A percentile compares a stretch with the other conserved stretches of the same genome.
phyloP scores from a whole-genome alignment of 2,113 vertebrate genomes.

The Syngnathus floridae region DNA sequence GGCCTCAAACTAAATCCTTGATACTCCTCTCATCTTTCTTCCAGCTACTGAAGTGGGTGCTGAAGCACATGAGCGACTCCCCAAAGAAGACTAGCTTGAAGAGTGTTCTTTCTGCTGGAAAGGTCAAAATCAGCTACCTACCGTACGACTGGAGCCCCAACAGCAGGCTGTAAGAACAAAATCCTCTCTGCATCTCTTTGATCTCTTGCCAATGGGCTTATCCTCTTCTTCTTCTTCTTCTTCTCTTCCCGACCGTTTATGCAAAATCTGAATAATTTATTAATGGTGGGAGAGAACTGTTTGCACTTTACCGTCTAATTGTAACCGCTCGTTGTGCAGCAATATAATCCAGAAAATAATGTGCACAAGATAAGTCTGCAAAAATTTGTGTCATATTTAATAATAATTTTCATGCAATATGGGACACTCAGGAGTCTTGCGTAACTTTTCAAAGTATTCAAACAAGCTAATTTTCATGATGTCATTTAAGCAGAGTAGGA shows the following conservation, averaged over 20 bases:
- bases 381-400: background rate
- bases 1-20: background rate
- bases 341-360: constrained; percentile 9
- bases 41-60: constrained; percentile 71
- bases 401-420: background rate
- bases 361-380: background rate
- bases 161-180: constrained; percentile 55
- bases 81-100: constrained; percentile 69
- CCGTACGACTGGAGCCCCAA: constrained; percentile 76
- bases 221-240: background rate
- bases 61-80: constrained; percentile 71
- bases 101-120: constrained; percentile 58
- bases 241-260: constrained; percentile 15
- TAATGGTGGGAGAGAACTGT: constrained; percentile 7
- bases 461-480: background rate
- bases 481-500: background rate
- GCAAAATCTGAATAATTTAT: constrained; percentile 30
- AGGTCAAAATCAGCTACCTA: constrained; percentile 70
- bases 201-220: background rate
- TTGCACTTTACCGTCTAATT: constrained; percentile 23
- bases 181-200: background rate
- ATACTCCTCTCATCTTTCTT: constrained; percentile 1
- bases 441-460: background rate
- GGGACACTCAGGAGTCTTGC: constrained; percentile 46
- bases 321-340: constrained; percentile 8